These are phyloP conservation scores for Elysia crispata DNA, from an alignment of 2,888 invertebrate species.

Conservation along the genomic window DNA sequence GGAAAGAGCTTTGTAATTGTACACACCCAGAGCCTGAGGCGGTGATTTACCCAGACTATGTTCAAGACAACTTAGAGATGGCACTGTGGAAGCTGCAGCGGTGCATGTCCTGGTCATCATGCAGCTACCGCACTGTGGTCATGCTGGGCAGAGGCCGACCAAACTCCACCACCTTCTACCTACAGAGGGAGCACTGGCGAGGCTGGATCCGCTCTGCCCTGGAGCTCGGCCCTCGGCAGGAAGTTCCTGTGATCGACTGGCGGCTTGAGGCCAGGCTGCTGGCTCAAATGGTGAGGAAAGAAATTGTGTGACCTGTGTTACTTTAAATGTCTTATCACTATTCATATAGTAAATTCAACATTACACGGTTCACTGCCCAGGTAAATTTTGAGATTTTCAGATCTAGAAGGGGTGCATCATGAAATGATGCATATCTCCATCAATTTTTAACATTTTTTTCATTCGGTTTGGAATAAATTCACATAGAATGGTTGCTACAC, in stretches of 20 bases:
- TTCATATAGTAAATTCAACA: too few relatives aligned
- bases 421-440: too few relatives aligned
- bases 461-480: too few relatives aligned
- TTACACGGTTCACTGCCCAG: too few relatives aligned
- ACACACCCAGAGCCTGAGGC: slow-evolving; percentile 34
- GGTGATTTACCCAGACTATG: slow-evolving; percentile 46
- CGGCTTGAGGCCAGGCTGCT: slow-evolving; percentile 44
- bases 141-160: slow-evolving; percentile 46
- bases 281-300: slow-evolving; percentile 42
- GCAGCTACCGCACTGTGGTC: slow-evolving; percentile 45
- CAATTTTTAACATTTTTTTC: too few relatives aligned
- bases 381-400: too few relatives aligned
- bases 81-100: slow-evolving; percentile 48
- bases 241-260: slow-evolving; percentile 47
- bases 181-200: slow-evolving; percentile 47
- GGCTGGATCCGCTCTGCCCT: slow-evolving; percentile 49
- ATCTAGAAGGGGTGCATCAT: too few relatives aligned
- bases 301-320: too few relatives aligned
- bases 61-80: slow-evolving; percentile 49
- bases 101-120: slow-evolving; percentile 47
- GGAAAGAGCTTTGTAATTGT: too few relatives aligned
- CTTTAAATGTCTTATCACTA: too few relatives aligned
- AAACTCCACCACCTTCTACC: slow-evolving; percentile 47
- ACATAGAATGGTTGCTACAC: too few relatives aligned
- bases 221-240: slow-evolving; percentile 31